Base-by-base conservation (phyloP, 2,888 invertebrate genomes). In the Autographa gamma region DNA sequence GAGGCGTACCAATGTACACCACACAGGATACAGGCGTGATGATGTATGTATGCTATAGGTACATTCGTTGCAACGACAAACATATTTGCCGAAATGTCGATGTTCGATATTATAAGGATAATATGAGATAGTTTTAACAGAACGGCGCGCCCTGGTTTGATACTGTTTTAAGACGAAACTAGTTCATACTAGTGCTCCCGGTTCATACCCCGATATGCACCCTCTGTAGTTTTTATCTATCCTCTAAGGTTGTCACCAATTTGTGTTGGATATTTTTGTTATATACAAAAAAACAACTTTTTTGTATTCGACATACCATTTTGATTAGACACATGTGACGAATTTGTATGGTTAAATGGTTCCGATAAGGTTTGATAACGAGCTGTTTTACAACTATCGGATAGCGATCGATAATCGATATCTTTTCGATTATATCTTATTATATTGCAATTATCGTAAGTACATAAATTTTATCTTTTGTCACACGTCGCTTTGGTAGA, bases 361-460 rank as follows among this genome's bases (percentile, higher is more conserved):
- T 60, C 56, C 68, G 76, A 84, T 82, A 82, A 77, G 63, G 25
- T 54, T 64, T 61, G 81, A 76, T 86, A 87, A 81, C 80, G 70
- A 69, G 75, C 79, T 83, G 83, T 85, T 86, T 85, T 86, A 88
- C 85, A 88, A 86, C 81, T 79, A 74, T 79, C 72, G 70, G 86
- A 88, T 88, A 87, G 71, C 74, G 74, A 87, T 88, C 87, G 84
- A 85, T 86, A 86, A 83, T 83, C 79, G 71, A 77, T 87, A 87
- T 79, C 84, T 66, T 66, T 67, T 70, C 73, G 80, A 81, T 84
- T n/a, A 69, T 81, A 83, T 84, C 77, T 70, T 71, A 70, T 63
- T 71, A 74, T 77, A 79, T 76, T 74, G 71, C 76, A 82, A 83
- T 77, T 77, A 81, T 80, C 71, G 73, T 76, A 76, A 77, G 74